A percentile compares a stretch with the other conserved stretches of the same genome.
phyloP scores from a whole-genome alignment of 2,113 vertebrate species.

The Circaetus cinerascens region DNA sequence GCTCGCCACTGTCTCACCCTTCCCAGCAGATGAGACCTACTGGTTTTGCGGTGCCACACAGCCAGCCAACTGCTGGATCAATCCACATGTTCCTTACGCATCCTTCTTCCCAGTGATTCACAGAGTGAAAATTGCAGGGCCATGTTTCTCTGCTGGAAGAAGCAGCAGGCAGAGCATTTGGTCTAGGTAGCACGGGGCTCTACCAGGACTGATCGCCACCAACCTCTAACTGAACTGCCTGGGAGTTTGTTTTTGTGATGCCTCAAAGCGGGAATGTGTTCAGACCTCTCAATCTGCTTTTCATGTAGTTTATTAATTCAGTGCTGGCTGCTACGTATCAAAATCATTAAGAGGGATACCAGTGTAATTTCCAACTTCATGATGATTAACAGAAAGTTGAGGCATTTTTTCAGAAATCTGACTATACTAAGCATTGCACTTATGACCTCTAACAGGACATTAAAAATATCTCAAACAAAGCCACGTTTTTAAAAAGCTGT shows the following conservation, averaged over 20 bases:
- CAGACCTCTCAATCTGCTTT: neutral
- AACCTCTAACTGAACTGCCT: neutral
- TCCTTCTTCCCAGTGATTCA: neutral
- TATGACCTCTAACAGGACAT: neutral
- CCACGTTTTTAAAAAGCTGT: neutral
- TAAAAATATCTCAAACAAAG: neutral
- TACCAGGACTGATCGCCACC: fast-evolving
- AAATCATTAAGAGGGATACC: neutral
- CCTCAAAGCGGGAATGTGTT: neutral
- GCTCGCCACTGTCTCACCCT: neutral
- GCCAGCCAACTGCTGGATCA: neutral
- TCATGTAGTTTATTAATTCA: neutral
- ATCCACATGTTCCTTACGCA: neutral
- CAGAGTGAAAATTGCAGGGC: neutral
- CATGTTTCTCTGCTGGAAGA: neutral
- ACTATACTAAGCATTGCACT: neutral
- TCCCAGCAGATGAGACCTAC: neutral
- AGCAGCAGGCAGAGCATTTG: neutral
- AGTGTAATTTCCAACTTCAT: neutral
- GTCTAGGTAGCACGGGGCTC: neutral
- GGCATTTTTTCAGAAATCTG: neutral
- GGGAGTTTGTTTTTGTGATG: neutral
- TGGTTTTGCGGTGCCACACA: fast-evolving
- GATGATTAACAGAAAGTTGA: neutral
- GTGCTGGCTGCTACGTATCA: neutral